These are phyloP conservation scores for Ernsta delagoae DNA, from an alignment of 2,888 invertebrate species.

Conservation along the genomic window DNA sequence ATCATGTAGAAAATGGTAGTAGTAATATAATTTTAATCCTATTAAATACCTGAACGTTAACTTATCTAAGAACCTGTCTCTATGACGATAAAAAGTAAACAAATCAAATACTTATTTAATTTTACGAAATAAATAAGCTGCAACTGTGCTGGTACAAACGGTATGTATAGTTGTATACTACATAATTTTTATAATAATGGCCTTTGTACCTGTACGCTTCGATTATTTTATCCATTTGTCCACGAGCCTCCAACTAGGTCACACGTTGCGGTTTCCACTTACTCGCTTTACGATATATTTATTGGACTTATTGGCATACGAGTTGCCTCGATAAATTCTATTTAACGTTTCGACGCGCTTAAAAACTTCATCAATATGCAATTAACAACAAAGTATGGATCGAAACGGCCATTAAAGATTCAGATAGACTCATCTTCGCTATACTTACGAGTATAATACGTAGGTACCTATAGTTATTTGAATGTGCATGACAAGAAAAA, in stretches of 20 bases:
- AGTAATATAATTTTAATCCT: no score
- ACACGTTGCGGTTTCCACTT: slow-evolving; percentile 34
- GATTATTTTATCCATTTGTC: slow-evolving; percentile 32
- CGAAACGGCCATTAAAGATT: slow-evolving; percentile 1
- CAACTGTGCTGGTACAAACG: not conserved
- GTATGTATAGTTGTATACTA: no score
- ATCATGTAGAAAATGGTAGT: no score
- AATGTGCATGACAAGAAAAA: slow-evolving; percentile 6
- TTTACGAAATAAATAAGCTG: no score
- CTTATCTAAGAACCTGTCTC: no score
- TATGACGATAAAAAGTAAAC: no score
- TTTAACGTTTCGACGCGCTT: slow-evolving; percentile 1
- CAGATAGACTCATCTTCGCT: no score
- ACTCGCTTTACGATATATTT: slow-evolving; percentile 6
- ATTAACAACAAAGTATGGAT: slow-evolving; percentile 8
- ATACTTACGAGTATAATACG: no score
- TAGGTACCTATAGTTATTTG: no score
- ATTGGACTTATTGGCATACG: slow-evolving; percentile 16
- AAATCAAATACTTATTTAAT: no score
- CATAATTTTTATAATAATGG: slow-evolving; percentile 8
- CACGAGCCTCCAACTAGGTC: slow-evolving; percentile 29
- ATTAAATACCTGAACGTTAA: no score
- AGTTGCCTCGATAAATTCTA: slow-evolving; percentile 13
- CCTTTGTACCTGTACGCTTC: slow-evolving; percentile 34
- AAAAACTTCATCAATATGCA: slow-evolving; percentile 25